phyloP scores from a whole-genome alignment of 2,888 invertebrate genomes.

The Drosophila antonietae region DNA sequence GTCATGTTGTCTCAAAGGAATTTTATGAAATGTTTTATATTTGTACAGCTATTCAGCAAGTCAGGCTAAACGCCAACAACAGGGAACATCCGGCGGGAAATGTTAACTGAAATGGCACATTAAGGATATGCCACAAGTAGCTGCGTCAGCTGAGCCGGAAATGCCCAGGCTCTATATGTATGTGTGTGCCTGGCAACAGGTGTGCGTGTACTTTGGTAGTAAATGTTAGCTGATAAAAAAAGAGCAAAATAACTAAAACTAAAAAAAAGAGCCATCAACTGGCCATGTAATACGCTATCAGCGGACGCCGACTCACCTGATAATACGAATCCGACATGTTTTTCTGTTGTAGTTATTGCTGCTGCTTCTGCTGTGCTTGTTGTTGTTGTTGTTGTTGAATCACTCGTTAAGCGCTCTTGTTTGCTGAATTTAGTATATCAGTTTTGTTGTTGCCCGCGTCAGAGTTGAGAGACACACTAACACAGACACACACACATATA shows the following conservation, averaged over 20 bases:
- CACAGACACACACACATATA: conserved; percentile 27
- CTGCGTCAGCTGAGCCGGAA: conserved; percentile 70
- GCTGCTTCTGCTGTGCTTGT: conserved; percentile 15
- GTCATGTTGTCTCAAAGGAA: conserved; percentile 14
- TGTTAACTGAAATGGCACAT: conserved; percentile 37
- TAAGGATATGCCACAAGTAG: conserved; percentile 63
- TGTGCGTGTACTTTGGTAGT: conserved; percentile 30
- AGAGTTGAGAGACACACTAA: conserved; percentile 42
- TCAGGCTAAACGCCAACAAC: conserved; percentile 2
- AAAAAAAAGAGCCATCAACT: conserved; percentile 26
- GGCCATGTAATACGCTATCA: conserved; percentile 54
- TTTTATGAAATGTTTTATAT: conserved; percentile 1
- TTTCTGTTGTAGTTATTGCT: conserved; percentile 39
- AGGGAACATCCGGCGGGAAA: conserved; percentile 40
- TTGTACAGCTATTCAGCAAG: conserved; percentile 9
- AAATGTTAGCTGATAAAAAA: conserved; percentile 35
- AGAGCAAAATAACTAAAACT: not conserved
- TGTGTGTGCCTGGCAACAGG: conserved; percentile 50
- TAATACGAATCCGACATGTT: conserved; percentile 85
- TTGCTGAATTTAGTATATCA: conserved; percentile 37
- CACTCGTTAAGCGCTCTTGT: conserved; percentile 35
- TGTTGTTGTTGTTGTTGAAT: conserved; percentile 41
- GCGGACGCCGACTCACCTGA: conserved; percentile 80
- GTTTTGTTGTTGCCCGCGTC: conserved; percentile 58
- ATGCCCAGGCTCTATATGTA: conserved; percentile 22